Evolutionary conservation across 2,888 invertebrate species (phyloP), one percentile per base, ranked within the genome.

Genomic region (Branchellion lobata): DNA sequence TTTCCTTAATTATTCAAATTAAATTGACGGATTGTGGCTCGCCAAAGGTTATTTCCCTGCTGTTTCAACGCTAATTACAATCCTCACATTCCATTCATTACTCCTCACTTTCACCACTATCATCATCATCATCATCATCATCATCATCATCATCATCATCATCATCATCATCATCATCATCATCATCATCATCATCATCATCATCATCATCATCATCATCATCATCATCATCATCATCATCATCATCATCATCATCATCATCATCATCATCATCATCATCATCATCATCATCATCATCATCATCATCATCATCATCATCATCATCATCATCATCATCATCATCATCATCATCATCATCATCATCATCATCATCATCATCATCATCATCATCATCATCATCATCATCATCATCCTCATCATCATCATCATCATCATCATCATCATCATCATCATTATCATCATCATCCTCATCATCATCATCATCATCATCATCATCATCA

Each of bases 151-250:
- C 61, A 61, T 61, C 61, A 34, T 71, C 33, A 71, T 71, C 5
- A 11, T 71, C 0, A 11, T 71, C 71, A 71, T 71, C 33, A 71
- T 29, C 21, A 71, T n/a, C 33, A 29, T n/a, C 33, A 71, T 71
- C 76, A 51, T 53, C 76, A 51, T 76, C 57, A 31, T 76, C 76
- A 76, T 76, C 76, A 29, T 76, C 76, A 76, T 53, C 76, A 76
- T 53, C 73, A 11, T 34, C 73, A 71, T 71, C 31, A 33, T 8
- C 73, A 1, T 71, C 5, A 29, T 31, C 71, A 71, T 71, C 29
- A 29, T 71, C 71, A 1, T 71, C 71, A 71, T 31, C 71, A 14
- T 75, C 31, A 21, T 75, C 51, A 24, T 53, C 53, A 21, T 75
- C 75, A 76, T 53, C 53, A 24, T 5, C 11, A 53, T 57, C 27